These are phyloP conservation scores for Australoheros facetus DNA, from an alignment of 2,797 vertebrate genomes.

Conservation along the genomic window DNA sequence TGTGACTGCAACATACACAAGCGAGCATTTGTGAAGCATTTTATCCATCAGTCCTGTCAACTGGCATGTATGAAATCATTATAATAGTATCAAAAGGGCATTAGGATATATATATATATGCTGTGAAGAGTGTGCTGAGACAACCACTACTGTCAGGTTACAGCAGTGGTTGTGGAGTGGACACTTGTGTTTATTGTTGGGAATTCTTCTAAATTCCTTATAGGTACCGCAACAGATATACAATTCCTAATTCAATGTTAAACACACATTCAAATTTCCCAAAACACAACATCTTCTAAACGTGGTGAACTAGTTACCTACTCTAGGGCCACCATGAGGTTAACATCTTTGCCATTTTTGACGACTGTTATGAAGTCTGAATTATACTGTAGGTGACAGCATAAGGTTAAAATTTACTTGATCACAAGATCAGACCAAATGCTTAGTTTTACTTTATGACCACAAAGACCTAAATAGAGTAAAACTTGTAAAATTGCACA, in stretches of 20 bases:
- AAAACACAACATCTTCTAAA: neutral
- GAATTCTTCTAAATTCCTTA: neutral
- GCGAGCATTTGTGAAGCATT: conserved; percentile 6
- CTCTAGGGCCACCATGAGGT: accelerated
- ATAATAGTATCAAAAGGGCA: neutral
- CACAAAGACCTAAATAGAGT: neutral
- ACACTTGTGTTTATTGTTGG: neutral
- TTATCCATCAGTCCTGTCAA: neutral
- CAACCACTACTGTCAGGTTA: neutral
- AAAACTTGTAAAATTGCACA: neutral
- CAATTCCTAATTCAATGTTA: neutral
- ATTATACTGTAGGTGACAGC: neutral
- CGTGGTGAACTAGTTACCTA: neutral
- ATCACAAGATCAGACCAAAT: neutral
- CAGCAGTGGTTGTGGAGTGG: too few species aligned
- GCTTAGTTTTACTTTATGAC: neutral
- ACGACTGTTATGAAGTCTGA: neutral
- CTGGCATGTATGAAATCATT: neutral
- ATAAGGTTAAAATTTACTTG: neutral
- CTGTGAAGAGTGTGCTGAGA: neutral
- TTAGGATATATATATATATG: neutral
- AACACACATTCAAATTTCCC: neutral
- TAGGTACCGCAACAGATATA: neutral
- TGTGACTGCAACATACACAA: conserved; percentile 24
- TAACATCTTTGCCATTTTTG: neutral